These are phyloP conservation scores for Panagrolaimus sp. DNA, from an alignment of 1,140 invertebrate species.

Conservation along the genomic window DNA sequence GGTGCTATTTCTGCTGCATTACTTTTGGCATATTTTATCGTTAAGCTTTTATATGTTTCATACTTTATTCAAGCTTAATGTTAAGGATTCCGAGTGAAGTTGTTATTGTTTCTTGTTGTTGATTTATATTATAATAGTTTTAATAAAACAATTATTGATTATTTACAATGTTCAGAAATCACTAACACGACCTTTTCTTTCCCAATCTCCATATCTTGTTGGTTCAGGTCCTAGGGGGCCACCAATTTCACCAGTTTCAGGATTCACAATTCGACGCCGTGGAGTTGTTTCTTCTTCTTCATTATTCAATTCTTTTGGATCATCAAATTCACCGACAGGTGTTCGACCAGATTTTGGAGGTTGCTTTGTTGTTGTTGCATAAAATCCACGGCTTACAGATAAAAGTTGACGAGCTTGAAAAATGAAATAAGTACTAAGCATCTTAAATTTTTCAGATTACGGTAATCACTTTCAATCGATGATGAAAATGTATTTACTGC, in stretches of 20 bases:
- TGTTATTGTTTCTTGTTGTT: no score
- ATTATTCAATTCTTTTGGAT: conserved; percentile 5
- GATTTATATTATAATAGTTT: no score
- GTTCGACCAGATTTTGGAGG: neutral
- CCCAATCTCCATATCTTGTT: conserved; percentile 98
- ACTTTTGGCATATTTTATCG: neutral
- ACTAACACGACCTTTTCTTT: conserved; percentile 88
- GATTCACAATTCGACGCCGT: conserved; percentile 65
- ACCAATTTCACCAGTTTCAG: conserved; percentile 82
- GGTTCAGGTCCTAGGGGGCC: conserved; percentile 94
- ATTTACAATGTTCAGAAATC: conserved; percentile 73
- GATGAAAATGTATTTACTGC: no score
- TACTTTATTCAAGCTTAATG: no score
- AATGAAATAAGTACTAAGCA: no score
- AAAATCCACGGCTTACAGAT: no score
- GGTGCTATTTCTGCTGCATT: neutral
- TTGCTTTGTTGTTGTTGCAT: neutral
- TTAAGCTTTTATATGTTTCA: neutral
- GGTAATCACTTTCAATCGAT: no score
- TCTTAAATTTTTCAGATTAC: no score
- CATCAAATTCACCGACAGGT: conserved; percentile 15
- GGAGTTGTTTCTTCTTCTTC: conserved; percentile 27
- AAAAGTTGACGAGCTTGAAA: no score
- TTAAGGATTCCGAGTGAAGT: no score
- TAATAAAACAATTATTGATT: no score